Evolutionary conservation across 1,140 invertebrate genomes (phyloP).

Genomic region (Prorops nasuta): DNA sequence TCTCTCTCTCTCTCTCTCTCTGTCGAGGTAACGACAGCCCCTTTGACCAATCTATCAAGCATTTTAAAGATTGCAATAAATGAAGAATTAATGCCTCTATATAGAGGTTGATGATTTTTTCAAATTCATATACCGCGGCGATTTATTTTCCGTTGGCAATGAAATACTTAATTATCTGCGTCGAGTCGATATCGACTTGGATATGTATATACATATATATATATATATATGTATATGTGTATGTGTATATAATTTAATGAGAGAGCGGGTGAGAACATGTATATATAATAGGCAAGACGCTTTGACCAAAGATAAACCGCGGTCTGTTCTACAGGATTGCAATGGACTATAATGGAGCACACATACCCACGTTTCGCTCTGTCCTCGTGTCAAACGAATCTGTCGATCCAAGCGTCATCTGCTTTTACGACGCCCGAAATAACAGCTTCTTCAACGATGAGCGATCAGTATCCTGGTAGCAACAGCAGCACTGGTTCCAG

Average conservation of each 20-base stretch:
- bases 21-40: no score
- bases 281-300: no score
- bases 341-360: constrained; percentile 70
- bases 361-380: constrained; percentile 65
- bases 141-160: no score
- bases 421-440: constrained; percentile 53
- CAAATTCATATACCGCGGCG: no score
- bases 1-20: no score
- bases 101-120: no score
- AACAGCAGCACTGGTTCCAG: constrained; percentile 39
- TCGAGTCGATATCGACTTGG: no score
- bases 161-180: not conserved
- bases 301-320: constrained; percentile 40
- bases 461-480: constrained; percentile 41
- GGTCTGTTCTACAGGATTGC: constrained; percentile 64
- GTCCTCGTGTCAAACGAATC: constrained; percentile 61
- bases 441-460: constrained; percentile 44
- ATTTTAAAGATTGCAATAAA: no score
- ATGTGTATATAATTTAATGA: no score
- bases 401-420: constrained; percentile 52
- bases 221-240: constrained; percentile 14
- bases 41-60: no score
- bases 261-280: no score
- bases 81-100: no score
- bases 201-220: constrained; percentile 15